Conservation (phyloP, 2,113 vertebrate genomes). For the Columba livia region DNA sequence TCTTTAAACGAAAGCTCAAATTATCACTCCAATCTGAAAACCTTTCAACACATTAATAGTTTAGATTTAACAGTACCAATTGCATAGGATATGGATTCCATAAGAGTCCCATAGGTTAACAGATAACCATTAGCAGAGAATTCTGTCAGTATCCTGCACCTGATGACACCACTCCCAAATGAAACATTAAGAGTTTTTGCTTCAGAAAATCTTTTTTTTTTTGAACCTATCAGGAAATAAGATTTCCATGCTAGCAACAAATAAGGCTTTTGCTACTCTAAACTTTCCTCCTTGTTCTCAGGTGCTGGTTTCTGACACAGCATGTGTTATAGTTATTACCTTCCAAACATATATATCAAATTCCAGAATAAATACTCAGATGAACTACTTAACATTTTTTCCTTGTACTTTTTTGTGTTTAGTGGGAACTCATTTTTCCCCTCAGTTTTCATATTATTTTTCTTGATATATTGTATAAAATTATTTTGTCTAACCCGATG, state of each 20-base stretch:
- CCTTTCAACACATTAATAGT: background rate
- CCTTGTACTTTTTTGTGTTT: background rate
- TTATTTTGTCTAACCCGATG: background rate
- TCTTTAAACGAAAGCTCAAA: background rate
- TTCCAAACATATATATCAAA: background rate
- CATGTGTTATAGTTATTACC: background rate
- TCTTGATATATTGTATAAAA: background rate
- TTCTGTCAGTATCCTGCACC: background rate
- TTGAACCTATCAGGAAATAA: fast-evolving
- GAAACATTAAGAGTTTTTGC: background rate
- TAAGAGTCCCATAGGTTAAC: background rate
- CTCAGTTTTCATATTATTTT: background rate
- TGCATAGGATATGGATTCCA: background rate
- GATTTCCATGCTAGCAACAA: background rate
- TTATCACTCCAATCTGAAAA: background rate
- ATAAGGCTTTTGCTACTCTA: background rate
- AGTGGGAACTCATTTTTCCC: background rate
- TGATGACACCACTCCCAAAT: background rate
- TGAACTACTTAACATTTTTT: background rate
- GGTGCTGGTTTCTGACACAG: background rate
- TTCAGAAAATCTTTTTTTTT: background rate
- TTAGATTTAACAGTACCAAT: background rate
- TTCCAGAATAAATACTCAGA: background rate
- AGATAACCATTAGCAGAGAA: background rate
- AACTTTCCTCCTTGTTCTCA: background rate